These are phyloP conservation scores for Hyppa rectilinea DNA, from an alignment of 2,888 invertebrate genomes.

Conservation along the genomic window DNA sequence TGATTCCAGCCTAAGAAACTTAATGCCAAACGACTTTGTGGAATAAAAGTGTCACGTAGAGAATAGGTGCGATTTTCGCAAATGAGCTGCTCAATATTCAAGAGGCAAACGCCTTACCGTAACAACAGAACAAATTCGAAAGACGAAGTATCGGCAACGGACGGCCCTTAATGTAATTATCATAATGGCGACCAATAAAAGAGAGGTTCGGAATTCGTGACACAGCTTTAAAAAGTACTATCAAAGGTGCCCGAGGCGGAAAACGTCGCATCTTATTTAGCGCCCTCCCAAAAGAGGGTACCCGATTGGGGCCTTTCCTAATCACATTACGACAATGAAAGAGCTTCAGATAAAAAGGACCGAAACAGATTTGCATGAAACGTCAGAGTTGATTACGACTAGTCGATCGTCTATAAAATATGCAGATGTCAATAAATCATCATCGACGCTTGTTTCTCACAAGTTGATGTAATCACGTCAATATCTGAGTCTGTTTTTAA, in stretches of 20 bases:
- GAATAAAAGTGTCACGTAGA: conserved; percentile 87
- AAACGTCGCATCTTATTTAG: conserved; percentile 90
- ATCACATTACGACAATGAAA: conserved; percentile 89
- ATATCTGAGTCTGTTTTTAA: conserved; percentile 48
- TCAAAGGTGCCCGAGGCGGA: conserved; percentile 89
- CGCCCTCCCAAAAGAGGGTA: conserved; percentile 83
- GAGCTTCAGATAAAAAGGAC: conserved; percentile 86
- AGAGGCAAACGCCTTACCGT: conserved; percentile 85
- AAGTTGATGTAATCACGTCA: conserved; percentile 17
- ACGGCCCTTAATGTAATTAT: conserved; percentile 89
- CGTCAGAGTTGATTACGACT: conserved; percentile 85
- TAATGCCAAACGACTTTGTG: conserved; percentile 71
- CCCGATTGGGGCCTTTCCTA: conserved; percentile 82
- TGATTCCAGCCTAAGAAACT: conserved; percentile 67
- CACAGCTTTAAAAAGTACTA: conserved; percentile 89
- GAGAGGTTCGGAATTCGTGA: conserved; percentile 89
- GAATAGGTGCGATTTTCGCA: conserved; percentile 88
- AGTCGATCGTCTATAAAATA: conserved; percentile 74
- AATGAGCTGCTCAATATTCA: conserved; percentile 90
- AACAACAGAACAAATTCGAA: conserved; percentile 89
- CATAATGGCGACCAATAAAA: conserved; percentile 90
- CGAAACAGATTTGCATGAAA: conserved; percentile 89
- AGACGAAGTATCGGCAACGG: conserved; percentile 88
- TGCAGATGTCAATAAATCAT: conserved; percentile 77
- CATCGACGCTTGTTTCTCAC: conserved; percentile 54